Evolutionary conservation across 2,888 invertebrate genomes (phyloP), one percentile per base, ranked within the genome.

Genomic region (Heteromyza rotundicornis): DNA sequence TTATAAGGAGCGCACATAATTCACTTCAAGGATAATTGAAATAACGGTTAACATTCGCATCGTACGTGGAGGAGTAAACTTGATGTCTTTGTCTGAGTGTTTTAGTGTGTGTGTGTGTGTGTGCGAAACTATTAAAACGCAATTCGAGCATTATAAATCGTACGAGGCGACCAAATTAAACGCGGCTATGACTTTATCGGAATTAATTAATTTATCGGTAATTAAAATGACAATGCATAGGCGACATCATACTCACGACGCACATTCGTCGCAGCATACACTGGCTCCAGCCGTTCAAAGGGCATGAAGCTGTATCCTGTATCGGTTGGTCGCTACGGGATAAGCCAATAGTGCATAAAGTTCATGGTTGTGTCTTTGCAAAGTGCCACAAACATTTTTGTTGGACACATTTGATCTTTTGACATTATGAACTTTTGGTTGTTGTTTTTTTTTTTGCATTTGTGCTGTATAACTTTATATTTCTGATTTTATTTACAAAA

Each of bases 121-220:
- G 49, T 27, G 54, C 35, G 40, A 62, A 67, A 72, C 72, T 71
- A 71, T 70, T 70, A 73, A 70, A 68, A 57, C 58, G 54, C 58
- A 66, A 59, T 66, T 64, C 47, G 20, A n/a, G 8, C n/a, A n/a
- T 3, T 27, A 27, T 27, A 47, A 47, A 47, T 17, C 7, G 7
- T 47, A 5, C n/a, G 35, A 35, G 19, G 2, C 49, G 50, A 54
- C 7, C 65, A 72, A 73, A 74, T 71, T 75, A 73, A 72, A 67
- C 60, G 71, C 66, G 68, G 66, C 71, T 75, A 72, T 74, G 69
- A 64, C 68, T 74, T 70, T 74, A 73, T 74, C 65, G 74, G 62
- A 67, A 67, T 69, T 75, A 75, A 75, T 75, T 75, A 70, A 75
- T 74, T 75, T 74, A 75, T 72, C 61, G 70, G 24, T 59, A 63